Evolutionary conservation across 2,113 vertebrate genomes (phyloP), one percentile per base, ranked within the genome.

Genomic region (Merops nubicus): DNA sequence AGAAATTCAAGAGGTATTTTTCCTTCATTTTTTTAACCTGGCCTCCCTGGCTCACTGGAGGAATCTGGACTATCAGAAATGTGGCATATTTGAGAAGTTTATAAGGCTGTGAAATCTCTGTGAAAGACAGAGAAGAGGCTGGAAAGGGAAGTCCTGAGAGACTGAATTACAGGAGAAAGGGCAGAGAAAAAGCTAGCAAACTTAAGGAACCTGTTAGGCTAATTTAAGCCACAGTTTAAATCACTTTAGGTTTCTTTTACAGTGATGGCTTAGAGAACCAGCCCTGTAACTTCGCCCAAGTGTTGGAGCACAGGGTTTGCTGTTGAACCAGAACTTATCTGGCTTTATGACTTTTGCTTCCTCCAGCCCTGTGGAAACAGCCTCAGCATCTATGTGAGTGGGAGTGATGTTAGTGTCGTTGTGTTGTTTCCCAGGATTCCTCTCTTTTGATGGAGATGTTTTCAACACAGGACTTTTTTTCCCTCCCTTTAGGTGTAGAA

Each of bases 401-500:
- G 26, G 9, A 33, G 47, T 4, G 34, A 26, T 38, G 9, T 34
- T 67, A 7, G 50, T 47, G 15, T 80, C 68, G 9, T 34, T 29
- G 23, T 29, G 8, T 33, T 42, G 11, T 3, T 82, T 82, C 65
- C 77, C 26, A n/a, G 73, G 20, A 7, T 42, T 13, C 22, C 31
- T 59, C 23, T 57, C 13, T 68, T 67, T 43, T 40, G 34, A 36
- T 68, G 34, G 57, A 60, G 36, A 17, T 26, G 6, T 64, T 90
- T 85, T 85, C 31, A 65, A 60, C 36, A 51, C n/a, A 22, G 77
- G 31, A 10, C 15, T 62, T 22, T 25, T 57, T 34, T 13, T 25
- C 23, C 42, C 1, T 9, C 8, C 3, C 15, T 0, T 7, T 13
- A 22, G 43, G 48, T 60, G n/a, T 8, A 26, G 8, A 11, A 21